phyloP scores from a whole-genome alignment of 2,888 invertebrate genomes.

The Trichopoda pennipes region DNA sequence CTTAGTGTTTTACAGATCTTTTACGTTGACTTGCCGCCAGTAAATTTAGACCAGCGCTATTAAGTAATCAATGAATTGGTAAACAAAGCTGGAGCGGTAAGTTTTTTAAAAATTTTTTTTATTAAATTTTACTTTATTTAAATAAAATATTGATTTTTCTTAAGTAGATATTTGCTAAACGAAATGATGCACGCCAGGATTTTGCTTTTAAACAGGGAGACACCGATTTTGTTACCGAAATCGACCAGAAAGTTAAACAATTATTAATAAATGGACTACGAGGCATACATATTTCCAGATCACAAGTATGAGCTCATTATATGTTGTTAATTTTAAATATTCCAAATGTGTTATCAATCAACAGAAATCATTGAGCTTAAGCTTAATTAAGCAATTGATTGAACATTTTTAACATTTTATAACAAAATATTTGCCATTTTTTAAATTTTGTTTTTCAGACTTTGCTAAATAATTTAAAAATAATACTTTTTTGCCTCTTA shows the following conservation, averaged over 20 bases:
- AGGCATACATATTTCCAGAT: conserved; percentile 86
- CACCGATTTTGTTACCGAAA: conserved; percentile 97
- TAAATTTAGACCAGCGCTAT: conserved; percentile 84
- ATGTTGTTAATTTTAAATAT: conserved; percentile 11
- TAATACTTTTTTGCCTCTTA: too few relatives aligned
- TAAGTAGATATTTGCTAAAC: conserved; percentile 84
- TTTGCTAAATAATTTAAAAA: too few relatives aligned
- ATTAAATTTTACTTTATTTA: conserved; percentile 12
- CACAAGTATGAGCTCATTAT: conserved; percentile 84
- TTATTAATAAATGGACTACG: conserved; percentile 88
- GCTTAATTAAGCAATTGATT: too few relatives aligned
- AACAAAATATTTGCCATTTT: too few relatives aligned
- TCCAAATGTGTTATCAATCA: neutral
- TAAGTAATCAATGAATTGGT: conserved; percentile 85
- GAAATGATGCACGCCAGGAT: conserved; percentile 83
- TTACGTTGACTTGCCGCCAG: conserved; percentile 67
- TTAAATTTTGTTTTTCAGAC: too few relatives aligned
- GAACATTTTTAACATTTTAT: too few relatives aligned
- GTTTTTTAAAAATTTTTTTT: conserved; percentile 41
- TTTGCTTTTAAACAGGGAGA: conserved; percentile 89
- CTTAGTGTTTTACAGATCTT: conserved; percentile 25
- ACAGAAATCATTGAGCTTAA: neutral
- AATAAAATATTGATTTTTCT: conserved; percentile 68
- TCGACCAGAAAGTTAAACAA: conserved; percentile 95
- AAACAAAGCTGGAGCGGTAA: conserved; percentile 86